Base-by-base conservation (phyloP, 2,113 vertebrate genomes). In the Thunnus thynnus region DNA sequence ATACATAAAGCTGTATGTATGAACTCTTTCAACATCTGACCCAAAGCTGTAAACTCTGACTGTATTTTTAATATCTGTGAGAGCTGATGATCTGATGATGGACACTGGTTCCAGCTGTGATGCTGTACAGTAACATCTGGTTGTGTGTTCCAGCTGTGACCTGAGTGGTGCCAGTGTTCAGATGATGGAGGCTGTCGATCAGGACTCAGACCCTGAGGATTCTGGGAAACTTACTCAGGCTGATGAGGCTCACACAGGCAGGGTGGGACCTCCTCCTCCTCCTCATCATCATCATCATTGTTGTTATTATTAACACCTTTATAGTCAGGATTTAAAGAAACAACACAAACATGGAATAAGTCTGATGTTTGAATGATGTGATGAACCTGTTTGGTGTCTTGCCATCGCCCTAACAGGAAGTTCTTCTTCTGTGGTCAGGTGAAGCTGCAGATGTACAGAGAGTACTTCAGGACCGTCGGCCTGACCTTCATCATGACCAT, bases 391-490 rank as follows among this genome's bases (percentile, higher is more conserved):
- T 30, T 30, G 27, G 27, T 3, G 27, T 30, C 27, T 30, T 30
- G 27, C 27, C 27, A 30, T 30, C 4, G 27, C 27, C 27, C 27
- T 30, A 30, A 30, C 27, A 30, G 27, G 27, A 30, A 18, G 18
- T 13, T 56, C 2, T 22, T 51, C 9, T 69, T 41, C 12, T 73
- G 3, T 22, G 22, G 22, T 0, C 78, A 98, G 97, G 96, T 97
- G 32, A 89, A 93, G 60, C 62, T 92, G 30, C 65, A 92, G 13
- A 84, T 93, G 87, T 96, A 95, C 50, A 76, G 93, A 70, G 92
- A 93, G 66, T 97, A 97, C 91, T 91, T 97, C 85, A 76, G 22
- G 77, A 96, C 95, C 0, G 64, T 91, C 2, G 95, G 96, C 11
- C 13, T 60, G 12, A 88, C 89, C 0, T 74, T 96, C 60, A 95